phyloP scores from a whole-genome alignment of 1,140 invertebrate species.

The Anoplophora glabripennis region DNA sequence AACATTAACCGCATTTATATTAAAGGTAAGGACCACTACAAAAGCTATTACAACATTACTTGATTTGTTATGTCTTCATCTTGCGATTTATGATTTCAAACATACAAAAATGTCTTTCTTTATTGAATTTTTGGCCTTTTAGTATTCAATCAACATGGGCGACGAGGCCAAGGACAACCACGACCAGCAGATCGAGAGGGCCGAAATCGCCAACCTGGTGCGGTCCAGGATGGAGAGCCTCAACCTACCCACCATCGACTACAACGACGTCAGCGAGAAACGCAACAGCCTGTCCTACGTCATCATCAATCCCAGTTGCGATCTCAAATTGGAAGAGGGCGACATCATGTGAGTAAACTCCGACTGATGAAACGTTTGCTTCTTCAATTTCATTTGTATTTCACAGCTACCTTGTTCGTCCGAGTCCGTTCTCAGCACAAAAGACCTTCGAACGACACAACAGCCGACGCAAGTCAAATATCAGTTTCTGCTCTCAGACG shows the following conservation, averaged over 20 bases:
- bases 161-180: slow-evolving; percentile 85
- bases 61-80: too few relatives aligned
- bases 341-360: slow-evolving; percentile 82
- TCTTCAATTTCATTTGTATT: slow-evolving; percentile 8
- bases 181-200: slow-evolving; percentile 85
- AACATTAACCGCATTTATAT: background rate
- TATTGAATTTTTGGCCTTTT: slow-evolving; percentile 27
- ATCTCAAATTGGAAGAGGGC: slow-evolving; percentile 92
- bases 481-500: slow-evolving; percentile 80
- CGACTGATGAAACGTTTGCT: background rate
- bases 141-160: slow-evolving; percentile 77
- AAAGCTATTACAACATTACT: background rate
- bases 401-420: slow-evolving; percentile 78
- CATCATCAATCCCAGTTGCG: slow-evolving; percentile 97
- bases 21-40: background rate
- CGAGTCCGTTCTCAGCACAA: slow-evolving; percentile 88
- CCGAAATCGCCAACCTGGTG: slow-evolving; percentile 93
- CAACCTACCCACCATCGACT: slow-evolving; percentile 83
- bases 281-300: slow-evolving; percentile 92
- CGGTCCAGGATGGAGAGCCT: slow-evolving; percentile 90
- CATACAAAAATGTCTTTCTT: too few relatives aligned
- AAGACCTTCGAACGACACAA: slow-evolving; percentile 92
- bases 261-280: slow-evolving; percentile 91
- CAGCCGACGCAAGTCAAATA: slow-evolving; percentile 84
- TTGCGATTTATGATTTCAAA: too few relatives aligned